Percentiles rank a stretch among this genome's conserved stretches.
Evolutionary conservation across 2,113 vertebrate genomes (phyloP).

Genomic region (Castor canadensis): DNA sequence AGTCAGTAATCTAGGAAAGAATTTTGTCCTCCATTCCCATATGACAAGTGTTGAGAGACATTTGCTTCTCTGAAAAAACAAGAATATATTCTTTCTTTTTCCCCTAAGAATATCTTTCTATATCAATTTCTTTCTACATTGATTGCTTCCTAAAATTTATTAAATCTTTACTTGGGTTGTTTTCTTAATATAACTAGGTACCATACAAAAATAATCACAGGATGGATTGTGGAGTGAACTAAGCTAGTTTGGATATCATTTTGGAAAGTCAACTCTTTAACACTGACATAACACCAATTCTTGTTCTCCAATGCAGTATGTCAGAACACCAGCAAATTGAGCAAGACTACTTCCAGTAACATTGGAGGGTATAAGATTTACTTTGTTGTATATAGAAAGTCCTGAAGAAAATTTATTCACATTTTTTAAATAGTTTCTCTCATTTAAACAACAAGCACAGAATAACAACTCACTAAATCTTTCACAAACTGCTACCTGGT

Average conservation of each 20-base stretch:
- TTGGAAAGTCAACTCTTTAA: neutral
- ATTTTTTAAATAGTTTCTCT: slow-evolving; percentile 36
- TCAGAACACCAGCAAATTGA: neutral
- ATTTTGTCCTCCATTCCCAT: neutral
- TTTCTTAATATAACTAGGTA: neutral
- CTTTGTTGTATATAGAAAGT: neutral
- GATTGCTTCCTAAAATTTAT: too few species aligned
- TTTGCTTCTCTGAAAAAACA: neutral
- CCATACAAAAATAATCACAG: neutral
- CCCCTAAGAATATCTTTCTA: neutral
- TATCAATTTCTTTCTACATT: neutral
- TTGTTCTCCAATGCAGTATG: neutral
- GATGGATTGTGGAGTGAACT: neutral
- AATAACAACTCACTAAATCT: slow-evolving; percentile 12
- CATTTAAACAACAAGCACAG: slow-evolving; percentile 3
- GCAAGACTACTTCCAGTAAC: neutral
- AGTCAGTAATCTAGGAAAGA: neutral
- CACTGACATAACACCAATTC: neutral
- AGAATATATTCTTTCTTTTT: neutral
- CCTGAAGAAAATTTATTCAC: neutral
- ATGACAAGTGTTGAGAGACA: neutral
- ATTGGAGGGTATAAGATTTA: neutral
- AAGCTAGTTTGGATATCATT: neutral
- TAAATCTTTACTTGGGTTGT: neutral
- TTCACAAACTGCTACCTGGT: slow-evolving; percentile 60